Conservation (phyloP, 2,113 vertebrate species). For the Stigmatopora argus region DNA sequence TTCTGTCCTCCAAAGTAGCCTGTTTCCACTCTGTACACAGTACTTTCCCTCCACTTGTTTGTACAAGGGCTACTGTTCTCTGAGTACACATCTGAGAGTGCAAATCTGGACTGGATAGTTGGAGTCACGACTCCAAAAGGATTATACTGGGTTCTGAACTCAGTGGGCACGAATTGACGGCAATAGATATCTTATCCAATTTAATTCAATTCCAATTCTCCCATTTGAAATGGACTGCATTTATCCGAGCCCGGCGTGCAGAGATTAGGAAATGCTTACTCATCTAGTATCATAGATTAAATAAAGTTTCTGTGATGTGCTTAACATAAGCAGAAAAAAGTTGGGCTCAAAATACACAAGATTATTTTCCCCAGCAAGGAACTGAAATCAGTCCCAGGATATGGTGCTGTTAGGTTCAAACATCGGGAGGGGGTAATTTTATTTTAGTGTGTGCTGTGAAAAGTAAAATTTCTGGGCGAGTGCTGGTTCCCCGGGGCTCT, state of each 20-base stretch:
- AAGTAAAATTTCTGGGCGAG: conserved; percentile 44
- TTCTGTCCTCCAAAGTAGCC: conserved; percentile 61
- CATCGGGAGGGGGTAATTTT: conserved; percentile 29
- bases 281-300: neutral
- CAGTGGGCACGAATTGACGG: too few relatives aligned
- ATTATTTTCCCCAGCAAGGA: conserved; percentile 37
- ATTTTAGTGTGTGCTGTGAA: conserved; percentile 37
- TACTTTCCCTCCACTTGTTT: conserved; percentile 41
- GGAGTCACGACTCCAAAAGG: conserved; percentile 9
- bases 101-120: conserved; percentile 34
- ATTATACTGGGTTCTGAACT: too few relatives aligned
- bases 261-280: neutral
- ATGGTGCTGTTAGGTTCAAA: conserved; percentile 35
- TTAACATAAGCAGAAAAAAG: conserved; percentile 51
- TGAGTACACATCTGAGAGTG: conserved; percentile 53
- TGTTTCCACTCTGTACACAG: conserved; percentile 45
- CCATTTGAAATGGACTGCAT: too few relatives aligned
- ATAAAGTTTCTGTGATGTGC: conserved; percentile 56
- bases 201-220: too few relatives aligned
- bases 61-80: conserved; percentile 60
- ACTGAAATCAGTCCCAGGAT: conserved; percentile 34
- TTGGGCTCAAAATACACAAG: conserved; percentile 63
- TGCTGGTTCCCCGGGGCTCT: conserved; percentile 57
- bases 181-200: too few relatives aligned
- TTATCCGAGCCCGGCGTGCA: neutral